Percentiles rank a stretch among this genome's conserved stretches.
Conservation (phyloP, 2,113 vertebrate species). For the Gobiocypris rarus region DNA sequence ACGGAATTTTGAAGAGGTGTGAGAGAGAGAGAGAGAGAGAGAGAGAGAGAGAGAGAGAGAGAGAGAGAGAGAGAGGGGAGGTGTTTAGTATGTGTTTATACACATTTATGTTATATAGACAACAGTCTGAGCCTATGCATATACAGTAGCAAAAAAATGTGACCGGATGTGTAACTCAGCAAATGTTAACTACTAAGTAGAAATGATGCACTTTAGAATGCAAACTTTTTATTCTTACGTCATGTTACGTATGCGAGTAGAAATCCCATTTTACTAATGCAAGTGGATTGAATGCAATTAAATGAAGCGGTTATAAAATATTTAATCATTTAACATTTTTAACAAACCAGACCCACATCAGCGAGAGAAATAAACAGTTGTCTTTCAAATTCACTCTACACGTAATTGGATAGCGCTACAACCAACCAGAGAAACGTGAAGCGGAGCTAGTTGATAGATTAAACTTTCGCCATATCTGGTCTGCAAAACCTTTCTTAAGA, state of each 20-base stretch:
- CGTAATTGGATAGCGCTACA: no score
- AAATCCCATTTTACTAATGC: background rate
- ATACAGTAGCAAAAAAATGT: background rate
- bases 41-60: no score
- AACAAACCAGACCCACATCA: no score
- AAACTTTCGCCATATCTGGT: no score
- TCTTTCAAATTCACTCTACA: no score
- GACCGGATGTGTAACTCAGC: background rate
- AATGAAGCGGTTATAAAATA: background rate
- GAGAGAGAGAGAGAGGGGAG: no score
- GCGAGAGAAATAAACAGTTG: no score
- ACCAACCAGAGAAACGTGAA: no score
- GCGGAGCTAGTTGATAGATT: no score
- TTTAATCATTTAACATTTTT: background rate
- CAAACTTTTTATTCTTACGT: background rate
- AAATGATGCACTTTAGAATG: background rate
- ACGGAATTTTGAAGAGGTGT: constrained; percentile 10
- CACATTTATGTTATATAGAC: constrained; percentile 56
- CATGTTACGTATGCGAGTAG: background rate
- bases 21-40: no score
- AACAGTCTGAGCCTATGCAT: background rate
- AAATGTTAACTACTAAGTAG: background rate
- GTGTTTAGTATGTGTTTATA: background rate
- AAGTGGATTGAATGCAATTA: background rate
- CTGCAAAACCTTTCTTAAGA: no score